Evolutionary conservation across 2,113 vertebrate species (phyloP).

Genomic region (Chaetops frenatus): DNA sequence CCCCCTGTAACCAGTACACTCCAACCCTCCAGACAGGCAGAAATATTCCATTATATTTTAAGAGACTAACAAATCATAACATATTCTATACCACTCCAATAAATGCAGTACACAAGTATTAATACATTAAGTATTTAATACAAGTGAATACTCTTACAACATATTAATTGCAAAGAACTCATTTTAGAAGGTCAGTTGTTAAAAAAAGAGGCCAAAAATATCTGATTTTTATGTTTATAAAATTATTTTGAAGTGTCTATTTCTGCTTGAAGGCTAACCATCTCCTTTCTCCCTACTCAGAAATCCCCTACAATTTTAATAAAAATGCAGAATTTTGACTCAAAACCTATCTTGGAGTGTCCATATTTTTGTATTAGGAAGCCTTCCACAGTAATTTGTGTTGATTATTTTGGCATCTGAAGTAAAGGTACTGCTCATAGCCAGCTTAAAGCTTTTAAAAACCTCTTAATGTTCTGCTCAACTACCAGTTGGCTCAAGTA

Average conservation of each 20-base stretch:
- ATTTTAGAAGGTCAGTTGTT: not conserved
- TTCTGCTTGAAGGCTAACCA: not conserved
- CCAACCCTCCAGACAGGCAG: not conserved
- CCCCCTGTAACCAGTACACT: not conserved
- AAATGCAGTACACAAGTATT: not conserved
- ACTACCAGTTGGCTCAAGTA: constrained; percentile 1
- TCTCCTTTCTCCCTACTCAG: not conserved
- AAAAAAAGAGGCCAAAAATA: not conserved
- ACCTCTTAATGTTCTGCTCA: constrained; percentile 17
- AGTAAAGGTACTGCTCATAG: not conserved
- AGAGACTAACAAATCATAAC: not conserved
- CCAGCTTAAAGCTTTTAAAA: constrained; percentile 28
- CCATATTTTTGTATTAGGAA: not conserved
- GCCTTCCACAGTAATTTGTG: not conserved
- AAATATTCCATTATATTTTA: not conserved
- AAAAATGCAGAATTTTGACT: not conserved
- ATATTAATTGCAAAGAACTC: not conserved
- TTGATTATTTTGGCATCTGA: not conserved
- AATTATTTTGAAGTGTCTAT: not conserved
- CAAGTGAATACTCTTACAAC: not conserved
- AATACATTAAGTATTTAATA: not conserved
- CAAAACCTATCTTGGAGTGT: not conserved
- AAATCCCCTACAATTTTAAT: not conserved
- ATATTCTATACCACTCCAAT: not conserved
- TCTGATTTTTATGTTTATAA: not conserved